Conservation (phyloP, 2,113 vertebrate genomes). For the Triplophysa siluroides region DNA sequence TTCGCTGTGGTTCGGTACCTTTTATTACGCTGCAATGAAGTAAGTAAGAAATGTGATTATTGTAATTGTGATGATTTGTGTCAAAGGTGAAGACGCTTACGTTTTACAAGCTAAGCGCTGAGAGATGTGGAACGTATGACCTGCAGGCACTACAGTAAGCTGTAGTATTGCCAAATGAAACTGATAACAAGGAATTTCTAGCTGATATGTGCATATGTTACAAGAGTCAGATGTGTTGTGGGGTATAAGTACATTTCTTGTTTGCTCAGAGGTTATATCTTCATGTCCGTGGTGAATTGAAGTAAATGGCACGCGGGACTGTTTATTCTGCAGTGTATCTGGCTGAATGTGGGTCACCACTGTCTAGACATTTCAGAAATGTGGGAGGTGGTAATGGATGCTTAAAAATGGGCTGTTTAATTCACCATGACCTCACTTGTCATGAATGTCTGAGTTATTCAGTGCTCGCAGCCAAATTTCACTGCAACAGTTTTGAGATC, state of each 20-base stretch:
- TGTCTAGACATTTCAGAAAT: slow-evolving; percentile 47
- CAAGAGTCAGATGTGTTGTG: background rate
- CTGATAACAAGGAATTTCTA: background rate
- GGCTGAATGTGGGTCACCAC: slow-evolving; percentile 49
- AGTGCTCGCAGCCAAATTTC: background rate
- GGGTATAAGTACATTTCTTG: slow-evolving; percentile 14
- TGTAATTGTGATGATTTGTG: background rate
- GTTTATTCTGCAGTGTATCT: slow-evolving; percentile 35
- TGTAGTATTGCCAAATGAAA: background rate
- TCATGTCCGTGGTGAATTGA: background rate
- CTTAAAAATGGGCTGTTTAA: slow-evolving; percentile 5
- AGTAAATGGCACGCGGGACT: slow-evolving; percentile 27
- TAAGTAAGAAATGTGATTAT: slow-evolving; percentile 69
- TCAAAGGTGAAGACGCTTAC: background rate
- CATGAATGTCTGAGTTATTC: slow-evolving; percentile 1
- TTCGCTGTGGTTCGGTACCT: slow-evolving; percentile 89
- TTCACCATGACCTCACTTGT: slow-evolving; percentile 5
- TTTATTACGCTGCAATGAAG: slow-evolving; percentile 97
- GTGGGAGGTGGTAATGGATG: slow-evolving; percentile 18
- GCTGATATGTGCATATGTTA: background rate
- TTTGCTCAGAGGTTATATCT: slow-evolving; percentile 1
- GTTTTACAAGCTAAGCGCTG: no score
- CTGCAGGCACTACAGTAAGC: no score
- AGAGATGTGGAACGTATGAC: no score
- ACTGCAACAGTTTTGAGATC: background rate